Percentiles rank a stretch among this genome's conserved stretches.
These are phyloP conservation scores for Anneissia japonica DNA, from an alignment of 35 echinoderm and acorn worm genomes.

Conservation along the genomic window DNA sequence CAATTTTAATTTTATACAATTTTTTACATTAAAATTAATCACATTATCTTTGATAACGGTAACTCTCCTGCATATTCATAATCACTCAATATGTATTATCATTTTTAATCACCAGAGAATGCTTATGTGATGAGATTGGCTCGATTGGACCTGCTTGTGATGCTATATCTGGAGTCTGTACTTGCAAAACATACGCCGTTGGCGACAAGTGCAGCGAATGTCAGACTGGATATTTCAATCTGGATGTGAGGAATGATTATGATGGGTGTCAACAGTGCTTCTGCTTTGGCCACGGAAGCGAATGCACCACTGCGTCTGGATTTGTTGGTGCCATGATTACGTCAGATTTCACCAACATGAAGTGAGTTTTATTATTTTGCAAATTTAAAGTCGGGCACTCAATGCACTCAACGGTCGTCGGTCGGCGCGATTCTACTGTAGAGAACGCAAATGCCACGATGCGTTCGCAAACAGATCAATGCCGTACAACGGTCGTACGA, in stretches of 20 bases:
- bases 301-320: constrained; percentile 52
- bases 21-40: too few species aligned
- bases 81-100: too few species aligned
- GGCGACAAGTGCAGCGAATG: constrained; percentile 87
- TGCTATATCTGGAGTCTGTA: constrained; percentile 43
- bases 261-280: constrained; percentile 85
- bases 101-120: constrained; percentile 51
- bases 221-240: constrained; percentile 52
- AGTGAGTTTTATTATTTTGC: constrained; percentile 25
- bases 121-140: constrained; percentile 62
- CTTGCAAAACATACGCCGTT: constrained; percentile 60
- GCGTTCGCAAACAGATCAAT: too few species aligned
- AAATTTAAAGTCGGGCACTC: background rate
- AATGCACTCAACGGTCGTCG: background rate
- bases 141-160: constrained; percentile 42
- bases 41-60: too few species aligned
- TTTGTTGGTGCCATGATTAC: constrained; percentile 42
- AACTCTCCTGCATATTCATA: too few species aligned
- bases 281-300: constrained; percentile 59
- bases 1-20: too few species aligned
- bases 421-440: too few species aligned
- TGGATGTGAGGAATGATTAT: constrained; percentile 33
- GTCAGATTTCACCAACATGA: constrained; percentile 52
- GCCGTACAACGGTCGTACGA: too few species aligned
- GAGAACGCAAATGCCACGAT: too few species aligned